These are phyloP conservation scores for Eilema griseolum DNA, from an alignment of 2,888 invertebrate genomes.

Conservation along the genomic window DNA sequence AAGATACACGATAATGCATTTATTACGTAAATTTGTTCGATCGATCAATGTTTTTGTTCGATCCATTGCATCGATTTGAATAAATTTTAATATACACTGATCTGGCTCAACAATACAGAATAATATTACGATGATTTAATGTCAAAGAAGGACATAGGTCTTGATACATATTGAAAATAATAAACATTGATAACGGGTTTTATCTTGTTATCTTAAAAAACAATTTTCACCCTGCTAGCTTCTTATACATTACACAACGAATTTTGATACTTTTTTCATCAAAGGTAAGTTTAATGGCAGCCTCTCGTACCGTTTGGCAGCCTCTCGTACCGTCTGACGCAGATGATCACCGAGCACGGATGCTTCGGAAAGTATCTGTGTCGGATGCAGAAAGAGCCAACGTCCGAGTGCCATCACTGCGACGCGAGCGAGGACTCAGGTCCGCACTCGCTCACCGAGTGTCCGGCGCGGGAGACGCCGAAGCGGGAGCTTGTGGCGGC, in stretches of 20 bases:
- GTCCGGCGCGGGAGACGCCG: no score
- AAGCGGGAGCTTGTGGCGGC: no score
- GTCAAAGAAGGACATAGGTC: not conserved
- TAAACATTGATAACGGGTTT: not conserved
- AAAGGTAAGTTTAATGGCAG: not conserved
- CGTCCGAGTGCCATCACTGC: no score
- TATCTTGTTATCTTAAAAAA: not conserved
- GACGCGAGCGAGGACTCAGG: no score
- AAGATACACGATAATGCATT: conserved; percentile 1
- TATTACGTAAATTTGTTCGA: not conserved
- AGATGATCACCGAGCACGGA: no score
- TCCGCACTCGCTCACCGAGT: no score
- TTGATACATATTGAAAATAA: conserved; percentile 2
- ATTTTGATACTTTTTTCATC: not conserved
- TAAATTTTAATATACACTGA: conserved; percentile 22
- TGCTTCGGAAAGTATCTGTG: no score
- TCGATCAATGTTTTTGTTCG: conserved; percentile 3
- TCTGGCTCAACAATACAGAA: conserved; percentile 17
- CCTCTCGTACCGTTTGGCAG: no score
- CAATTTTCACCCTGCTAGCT: no score
- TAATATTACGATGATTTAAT: conserved; percentile 8
- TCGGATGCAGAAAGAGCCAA: no score
- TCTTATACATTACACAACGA: not conserved
- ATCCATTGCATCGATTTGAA: conserved; percentile 27
- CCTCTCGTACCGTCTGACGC: no score